Evolutionary conservation across 2,113 vertebrate species (phyloP).

Genomic region (Leuciscus idus): DNA sequence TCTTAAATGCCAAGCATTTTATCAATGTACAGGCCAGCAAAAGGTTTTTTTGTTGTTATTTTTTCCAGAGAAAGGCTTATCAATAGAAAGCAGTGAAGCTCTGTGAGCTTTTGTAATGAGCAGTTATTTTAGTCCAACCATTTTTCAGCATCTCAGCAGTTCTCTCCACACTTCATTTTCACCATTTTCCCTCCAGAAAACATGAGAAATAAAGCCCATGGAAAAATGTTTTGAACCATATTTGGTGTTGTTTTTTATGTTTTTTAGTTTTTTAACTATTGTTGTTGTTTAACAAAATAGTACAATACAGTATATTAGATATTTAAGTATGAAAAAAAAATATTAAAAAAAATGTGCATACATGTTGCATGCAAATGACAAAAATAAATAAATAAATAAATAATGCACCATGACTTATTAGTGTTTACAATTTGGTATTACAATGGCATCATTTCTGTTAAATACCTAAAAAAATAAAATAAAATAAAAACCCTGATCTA

Average conservation of each 20-base stretch:
- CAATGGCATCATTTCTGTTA: background rate
- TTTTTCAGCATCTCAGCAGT: conserved; percentile 34
- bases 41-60: background rate
- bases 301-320: background rate
- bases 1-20: conserved; percentile 8
- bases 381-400: background rate
- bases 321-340: background rate
- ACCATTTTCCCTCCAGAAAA: background rate
- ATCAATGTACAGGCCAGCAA: conserved; percentile 7
- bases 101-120: background rate
- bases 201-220: background rate
- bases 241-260: background rate
- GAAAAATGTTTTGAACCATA: background rate
- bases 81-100: background rate
- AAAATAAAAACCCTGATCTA: too few species aligned
- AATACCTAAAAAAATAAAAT: too few species aligned
- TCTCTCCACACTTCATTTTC: background rate
- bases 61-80: background rate
- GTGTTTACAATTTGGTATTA: background rate
- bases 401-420: background rate
- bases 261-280: too few species aligned
- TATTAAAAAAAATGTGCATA: background rate
- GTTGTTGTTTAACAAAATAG: too few species aligned
- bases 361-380: background rate
- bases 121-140: conserved; percentile 25